phyloP scores from a whole-genome alignment of 2,888 invertebrate genomes.

The Aradus depressus region DNA sequence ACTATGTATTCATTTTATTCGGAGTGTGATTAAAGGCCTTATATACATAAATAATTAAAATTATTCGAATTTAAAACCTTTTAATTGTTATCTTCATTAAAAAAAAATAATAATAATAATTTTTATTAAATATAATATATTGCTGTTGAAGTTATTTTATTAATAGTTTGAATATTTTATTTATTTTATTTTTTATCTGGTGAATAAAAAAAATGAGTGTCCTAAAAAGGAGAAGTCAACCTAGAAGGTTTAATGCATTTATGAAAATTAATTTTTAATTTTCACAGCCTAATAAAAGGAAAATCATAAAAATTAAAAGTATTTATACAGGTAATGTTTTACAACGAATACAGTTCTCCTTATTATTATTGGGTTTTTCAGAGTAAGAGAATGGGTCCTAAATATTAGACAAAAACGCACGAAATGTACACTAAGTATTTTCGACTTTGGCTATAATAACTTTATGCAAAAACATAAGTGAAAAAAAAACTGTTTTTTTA shows the following conservation, averaged over 20 bases:
- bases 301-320: too few species aligned
- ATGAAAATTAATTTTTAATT: conserved; percentile 10
- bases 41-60: too few species aligned
- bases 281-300: conserved; percentile 15
- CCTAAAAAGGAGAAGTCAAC: too few species aligned
- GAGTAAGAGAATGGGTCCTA: conserved; percentile 15
- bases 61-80: too few species aligned
- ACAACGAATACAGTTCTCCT: conserved; percentile 25
- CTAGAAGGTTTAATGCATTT: too few species aligned
- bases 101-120: conserved; percentile 16
- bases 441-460: conserved; percentile 10
- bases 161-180: too few species aligned
- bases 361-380: conserved; percentile 11
- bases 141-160: too few species aligned
- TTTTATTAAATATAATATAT: conserved; percentile 16
- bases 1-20: too few species aligned
- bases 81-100: too few species aligned
- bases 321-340: conserved; percentile 19
- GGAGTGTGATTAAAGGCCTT: too few species aligned
- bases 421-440: conserved; percentile 17
- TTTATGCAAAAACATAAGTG: conserved; percentile 12
- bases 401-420: conserved; percentile 11
- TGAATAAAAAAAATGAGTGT: too few species aligned
- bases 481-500: not conserved
- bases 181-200: too few species aligned